A percentile compares a stretch with the other conserved stretches of the same genome.
These are phyloP conservation scores for Karalla daura DNA, from an alignment of 2,797 vertebrate species.

Conservation along the genomic window DNA sequence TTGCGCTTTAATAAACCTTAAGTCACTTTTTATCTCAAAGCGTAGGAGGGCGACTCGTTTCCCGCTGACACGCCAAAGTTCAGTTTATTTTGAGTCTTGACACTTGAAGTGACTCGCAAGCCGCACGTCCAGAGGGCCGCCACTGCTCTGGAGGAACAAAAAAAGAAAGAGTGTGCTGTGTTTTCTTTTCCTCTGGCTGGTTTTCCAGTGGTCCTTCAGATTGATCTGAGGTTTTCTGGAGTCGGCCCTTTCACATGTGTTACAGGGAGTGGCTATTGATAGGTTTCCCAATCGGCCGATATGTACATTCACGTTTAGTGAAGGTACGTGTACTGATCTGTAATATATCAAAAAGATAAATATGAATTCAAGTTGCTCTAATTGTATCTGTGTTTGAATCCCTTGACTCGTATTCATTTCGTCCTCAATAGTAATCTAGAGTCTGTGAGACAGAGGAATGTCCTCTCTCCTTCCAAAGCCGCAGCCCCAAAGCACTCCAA, in stretches of 20 bases:
- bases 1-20: conserved; percentile 51
- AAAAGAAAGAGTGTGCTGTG: conserved; percentile 60
- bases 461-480: no score
- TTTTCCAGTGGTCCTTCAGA: conserved; percentile 82
- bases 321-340: no score
- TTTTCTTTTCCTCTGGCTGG: conserved; percentile 85
- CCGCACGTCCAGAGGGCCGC: conserved; percentile 66
- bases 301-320: not conserved
- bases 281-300: not conserved
- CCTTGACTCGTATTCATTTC: no score
- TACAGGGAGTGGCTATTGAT: conserved; percentile 35
- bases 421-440: no score
- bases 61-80: conserved; percentile 48
- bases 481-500: no score
- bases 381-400: no score
- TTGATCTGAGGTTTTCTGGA: conserved; percentile 78
- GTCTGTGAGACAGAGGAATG: no score
- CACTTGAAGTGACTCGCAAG: conserved; percentile 74
- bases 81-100: conserved; percentile 84
- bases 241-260: conserved; percentile 72
- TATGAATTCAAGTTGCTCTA: no score
- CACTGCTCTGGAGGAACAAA: conserved; percentile 69
- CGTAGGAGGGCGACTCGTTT: conserved; percentile 48
- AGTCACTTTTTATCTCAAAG: conserved; percentile 47
- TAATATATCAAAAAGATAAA: no score